Evolutionary conservation across 2,888 invertebrate genomes (phyloP).

Genomic region (Eilema sororculum): DNA sequence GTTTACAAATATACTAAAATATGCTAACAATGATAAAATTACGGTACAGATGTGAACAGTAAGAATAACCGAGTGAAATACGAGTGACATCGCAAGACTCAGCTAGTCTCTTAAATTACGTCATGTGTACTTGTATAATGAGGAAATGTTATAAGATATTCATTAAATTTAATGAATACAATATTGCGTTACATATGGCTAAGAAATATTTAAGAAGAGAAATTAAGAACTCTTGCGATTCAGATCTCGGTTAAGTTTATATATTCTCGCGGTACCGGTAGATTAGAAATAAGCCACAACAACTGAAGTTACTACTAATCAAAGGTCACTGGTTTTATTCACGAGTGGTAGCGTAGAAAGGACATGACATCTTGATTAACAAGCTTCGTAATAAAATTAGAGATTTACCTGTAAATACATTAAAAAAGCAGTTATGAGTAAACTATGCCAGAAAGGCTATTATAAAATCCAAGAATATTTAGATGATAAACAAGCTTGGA

Average conservation of each 20-base stretch:
- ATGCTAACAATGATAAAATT: background rate
- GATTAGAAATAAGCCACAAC: background rate
- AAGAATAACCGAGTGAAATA: background rate
- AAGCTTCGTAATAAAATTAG: too few species aligned
- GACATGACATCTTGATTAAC: too few species aligned
- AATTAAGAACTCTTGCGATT: background rate
- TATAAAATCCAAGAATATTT: too few species aligned
- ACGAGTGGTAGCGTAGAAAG: too few species aligned
- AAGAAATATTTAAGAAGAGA: background rate
- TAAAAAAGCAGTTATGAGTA: too few species aligned
- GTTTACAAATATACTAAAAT: too few species aligned
- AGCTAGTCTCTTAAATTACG: background rate
- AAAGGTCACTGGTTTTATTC: too few species aligned
- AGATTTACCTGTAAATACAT: too few species aligned
- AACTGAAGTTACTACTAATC: too few species aligned
- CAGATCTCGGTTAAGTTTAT: background rate
- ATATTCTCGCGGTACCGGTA: background rate
- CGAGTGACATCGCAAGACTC: background rate
- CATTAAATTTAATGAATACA: conserved; percentile 3
- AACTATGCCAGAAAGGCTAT: too few species aligned
- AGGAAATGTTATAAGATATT: background rate
- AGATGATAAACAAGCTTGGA: too few species aligned
- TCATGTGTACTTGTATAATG: background rate
- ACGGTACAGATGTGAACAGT: background rate
- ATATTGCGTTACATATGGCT: background rate